Percentiles rank a stretch among this genome's conserved stretches.
Conservation (phyloP, 30 jellyfish, hydroid and myxozoan species). For the Aurelia sp. region DNA sequence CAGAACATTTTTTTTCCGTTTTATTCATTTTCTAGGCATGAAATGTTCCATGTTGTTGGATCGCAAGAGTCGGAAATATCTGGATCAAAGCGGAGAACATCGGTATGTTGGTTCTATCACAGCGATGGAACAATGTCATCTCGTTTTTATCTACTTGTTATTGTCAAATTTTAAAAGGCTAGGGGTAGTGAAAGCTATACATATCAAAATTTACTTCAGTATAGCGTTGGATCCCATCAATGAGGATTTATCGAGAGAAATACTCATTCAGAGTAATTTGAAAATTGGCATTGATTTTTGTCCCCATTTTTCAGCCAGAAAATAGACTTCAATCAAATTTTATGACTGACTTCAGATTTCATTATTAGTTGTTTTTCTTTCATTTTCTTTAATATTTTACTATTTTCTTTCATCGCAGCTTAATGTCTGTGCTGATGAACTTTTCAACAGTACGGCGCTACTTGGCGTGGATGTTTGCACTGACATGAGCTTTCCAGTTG, state of each 20-base stretch:
- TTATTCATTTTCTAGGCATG: constrained; percentile 59
- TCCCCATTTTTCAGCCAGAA: too few species aligned
- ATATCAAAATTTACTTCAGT: too few species aligned
- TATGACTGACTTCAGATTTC: neutral
- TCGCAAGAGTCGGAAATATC: constrained; percentile 45
- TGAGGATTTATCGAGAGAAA: too few species aligned
- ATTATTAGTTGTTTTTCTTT: neutral
- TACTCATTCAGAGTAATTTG: too few species aligned
- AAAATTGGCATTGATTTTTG: too few species aligned
- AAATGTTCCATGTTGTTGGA: constrained; percentile 84
- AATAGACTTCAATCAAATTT: too few species aligned
- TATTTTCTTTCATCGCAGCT: constrained; percentile 38
- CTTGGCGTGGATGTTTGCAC: constrained; percentile 88
- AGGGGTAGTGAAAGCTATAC: too few species aligned
- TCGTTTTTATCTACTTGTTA: too few species aligned
- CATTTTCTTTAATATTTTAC: neutral
- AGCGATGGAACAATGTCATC: too few species aligned
- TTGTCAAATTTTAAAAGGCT: too few species aligned
- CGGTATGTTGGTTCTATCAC: constrained; percentile 44
- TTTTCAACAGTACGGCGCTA: constrained; percentile 49
- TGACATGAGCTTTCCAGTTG: constrained; percentile 81
- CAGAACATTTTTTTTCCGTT: neutral
- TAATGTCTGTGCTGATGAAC: constrained; percentile 74
- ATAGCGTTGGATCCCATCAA: too few species aligned
- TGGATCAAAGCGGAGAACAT: constrained; percentile 75